phyloP scores from a whole-genome alignment of 1,140 invertebrate genomes.

The Zaprionus inermis region DNA sequence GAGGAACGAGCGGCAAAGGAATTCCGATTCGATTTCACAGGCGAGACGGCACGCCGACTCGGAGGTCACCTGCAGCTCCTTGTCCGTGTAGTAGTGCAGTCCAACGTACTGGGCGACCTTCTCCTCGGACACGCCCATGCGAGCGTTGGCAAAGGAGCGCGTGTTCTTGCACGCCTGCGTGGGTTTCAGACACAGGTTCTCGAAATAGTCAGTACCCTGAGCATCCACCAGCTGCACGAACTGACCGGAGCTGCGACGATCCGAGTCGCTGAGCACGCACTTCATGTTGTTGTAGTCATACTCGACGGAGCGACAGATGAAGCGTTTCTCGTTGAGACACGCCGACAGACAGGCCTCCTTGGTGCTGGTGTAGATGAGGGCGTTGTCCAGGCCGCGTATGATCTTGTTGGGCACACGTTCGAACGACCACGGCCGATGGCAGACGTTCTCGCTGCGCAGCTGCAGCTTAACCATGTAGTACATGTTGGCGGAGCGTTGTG shows the following conservation, averaged over 20 bases:
- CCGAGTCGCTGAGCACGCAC: constrained; percentile 94
- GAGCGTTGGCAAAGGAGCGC: constrained; percentile 90
- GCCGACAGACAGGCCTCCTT: constrained; percentile 96
- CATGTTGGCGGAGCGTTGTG: constrained; percentile 93
- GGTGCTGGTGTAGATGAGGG: constrained; percentile 95
- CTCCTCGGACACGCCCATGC: constrained; percentile 94
- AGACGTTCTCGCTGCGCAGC: constrained; percentile 95
- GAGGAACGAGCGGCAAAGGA: constrained; percentile 95
- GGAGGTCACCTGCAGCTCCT: constrained; percentile 94
- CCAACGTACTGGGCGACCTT: constrained; percentile 96
- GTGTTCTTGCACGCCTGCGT: constrained; percentile 93
- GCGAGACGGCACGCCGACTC: constrained; percentile 93
- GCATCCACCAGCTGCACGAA: constrained; percentile 94
- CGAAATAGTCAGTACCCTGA: constrained; percentile 96
- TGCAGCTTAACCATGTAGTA: constrained; percentile 98
- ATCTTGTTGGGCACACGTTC: constrained; percentile 96
- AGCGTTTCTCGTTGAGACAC: constrained; percentile 96
- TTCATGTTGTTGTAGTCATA: constrained; percentile 97
- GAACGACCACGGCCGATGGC: constrained; percentile 95
- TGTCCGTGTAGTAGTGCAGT: constrained; percentile 96
- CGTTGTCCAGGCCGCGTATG: constrained; percentile 94
- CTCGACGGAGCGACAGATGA: constrained; percentile 95
- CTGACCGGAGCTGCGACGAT: constrained; percentile 92
- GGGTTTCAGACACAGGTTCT: constrained; percentile 96
- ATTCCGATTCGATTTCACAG: constrained; percentile 96